Evolutionary conservation across 2,797 vertebrate species (phyloP).

Genomic region (Cirrhinus molitorella): DNA sequence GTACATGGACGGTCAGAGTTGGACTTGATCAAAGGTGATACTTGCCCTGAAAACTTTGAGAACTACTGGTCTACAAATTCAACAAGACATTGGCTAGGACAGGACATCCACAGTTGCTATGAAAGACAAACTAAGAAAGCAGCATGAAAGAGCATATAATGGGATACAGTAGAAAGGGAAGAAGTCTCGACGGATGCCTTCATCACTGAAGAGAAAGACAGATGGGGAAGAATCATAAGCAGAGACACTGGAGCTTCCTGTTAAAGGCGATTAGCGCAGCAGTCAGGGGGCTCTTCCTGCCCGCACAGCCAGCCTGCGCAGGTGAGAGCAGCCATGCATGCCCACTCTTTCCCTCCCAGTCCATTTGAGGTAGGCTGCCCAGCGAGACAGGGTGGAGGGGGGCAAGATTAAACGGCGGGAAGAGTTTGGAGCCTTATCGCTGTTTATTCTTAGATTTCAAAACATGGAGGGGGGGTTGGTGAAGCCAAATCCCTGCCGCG

Average conservation of each 20-base stretch:
- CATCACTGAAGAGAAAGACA: slow-evolving; percentile 36
- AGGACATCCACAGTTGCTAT: slow-evolving; percentile 41
- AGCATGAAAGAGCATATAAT: slow-evolving; percentile 45
- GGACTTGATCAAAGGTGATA: not conserved
- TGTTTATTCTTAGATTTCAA: slow-evolving; percentile 76
- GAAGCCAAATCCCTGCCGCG: slow-evolving; percentile 75
- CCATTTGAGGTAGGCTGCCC: slow-evolving; percentile 60
- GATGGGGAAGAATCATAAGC: slow-evolving; percentile 18
- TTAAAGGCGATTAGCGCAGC: slow-evolving; percentile 48
- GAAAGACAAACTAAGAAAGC: slow-evolving; percentile 55
- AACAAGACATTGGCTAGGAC: slow-evolving; percentile 57
- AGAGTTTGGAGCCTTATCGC: slow-evolving; percentile 65
- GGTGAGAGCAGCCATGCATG: slow-evolving; percentile 45
- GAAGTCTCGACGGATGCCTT: slow-evolving; percentile 48
- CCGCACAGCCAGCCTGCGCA: slow-evolving; percentile 45
- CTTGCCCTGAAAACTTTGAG: not conserved
- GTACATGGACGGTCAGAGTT: not conserved
- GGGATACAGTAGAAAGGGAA: slow-evolving; percentile 44
- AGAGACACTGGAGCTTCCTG: slow-evolving; percentile 44
- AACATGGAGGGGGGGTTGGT: slow-evolving; percentile 62
- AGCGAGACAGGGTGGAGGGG: slow-evolving; percentile 46
- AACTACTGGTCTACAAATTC: slow-evolving; percentile 55
- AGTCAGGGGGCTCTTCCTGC: slow-evolving; percentile 45
- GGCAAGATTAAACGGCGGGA: slow-evolving; percentile 59
- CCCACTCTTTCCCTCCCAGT: slow-evolving; percentile 51